A percentile compares a stretch with the other conserved stretches of the same genome.
Conservation (phyloP, 2,888 invertebrate genomes). For the Mythimna ferrago region DNA sequence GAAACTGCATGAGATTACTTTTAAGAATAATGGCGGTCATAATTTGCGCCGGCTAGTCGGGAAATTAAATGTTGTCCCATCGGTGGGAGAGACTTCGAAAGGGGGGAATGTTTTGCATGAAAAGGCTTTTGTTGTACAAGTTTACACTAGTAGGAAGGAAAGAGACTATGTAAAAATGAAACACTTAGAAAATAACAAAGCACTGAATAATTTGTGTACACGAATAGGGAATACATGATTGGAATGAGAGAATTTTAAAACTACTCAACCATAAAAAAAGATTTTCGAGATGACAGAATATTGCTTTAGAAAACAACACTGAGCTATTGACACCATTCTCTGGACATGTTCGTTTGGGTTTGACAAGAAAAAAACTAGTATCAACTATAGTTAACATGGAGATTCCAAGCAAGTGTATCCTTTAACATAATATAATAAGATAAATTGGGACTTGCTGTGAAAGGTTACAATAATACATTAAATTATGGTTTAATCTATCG, state of each 20-base stretch:
- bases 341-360: background rate
- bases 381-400: background rate
- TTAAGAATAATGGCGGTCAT: constrained; percentile 61
- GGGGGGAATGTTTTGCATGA: constrained; percentile 12
- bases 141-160: background rate
- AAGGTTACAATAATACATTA: too few species aligned
- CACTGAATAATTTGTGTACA: background rate
- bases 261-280: background rate
- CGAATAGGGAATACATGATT: background rate
- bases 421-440: background rate
- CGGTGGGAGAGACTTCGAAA: constrained; percentile 41
- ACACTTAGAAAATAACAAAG: background rate
- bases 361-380: background rate
- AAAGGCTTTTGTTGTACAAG: constrained; percentile 21
- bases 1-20: constrained; percentile 66
- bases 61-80: constrained; percentile 60
- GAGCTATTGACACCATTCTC: background rate
- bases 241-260: background rate
- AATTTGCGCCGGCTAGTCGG: constrained; percentile 51
- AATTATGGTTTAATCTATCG: too few species aligned
- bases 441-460: too few species aligned
- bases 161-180: background rate
- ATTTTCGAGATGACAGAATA: background rate
- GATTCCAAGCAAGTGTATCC: background rate
- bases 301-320: background rate